Evolutionary conservation across 2,797 vertebrate species (phyloP).

Genomic region (Enteromius argenteus): DNA sequence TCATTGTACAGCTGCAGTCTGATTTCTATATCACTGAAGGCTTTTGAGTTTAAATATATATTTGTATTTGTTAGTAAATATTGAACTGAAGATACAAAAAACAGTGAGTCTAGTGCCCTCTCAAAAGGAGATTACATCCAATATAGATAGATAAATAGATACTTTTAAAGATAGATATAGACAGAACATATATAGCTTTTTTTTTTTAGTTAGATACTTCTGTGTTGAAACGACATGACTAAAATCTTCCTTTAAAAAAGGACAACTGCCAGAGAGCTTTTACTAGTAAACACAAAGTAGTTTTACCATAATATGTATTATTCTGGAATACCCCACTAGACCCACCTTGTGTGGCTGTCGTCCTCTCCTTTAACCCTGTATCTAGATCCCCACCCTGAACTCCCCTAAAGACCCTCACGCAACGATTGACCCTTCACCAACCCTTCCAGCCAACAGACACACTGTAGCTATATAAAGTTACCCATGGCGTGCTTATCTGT

Average conservation of each 20-base stretch:
- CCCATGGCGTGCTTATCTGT: constrained; percentile 59
- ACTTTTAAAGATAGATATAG: no score
- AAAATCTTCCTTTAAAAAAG: neutral
- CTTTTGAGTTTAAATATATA: neutral
- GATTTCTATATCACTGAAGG: neutral
- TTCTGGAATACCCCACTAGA: neutral
- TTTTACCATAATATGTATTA: constrained; percentile 3
- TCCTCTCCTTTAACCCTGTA: neutral
- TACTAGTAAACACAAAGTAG: constrained; percentile 6
- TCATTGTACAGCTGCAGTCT: constrained; percentile 23
- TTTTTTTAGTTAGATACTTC: neutral
- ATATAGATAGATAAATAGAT: neutral
- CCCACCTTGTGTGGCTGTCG: neutral
- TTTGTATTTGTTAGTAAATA: neutral
- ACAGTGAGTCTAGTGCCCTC: neutral
- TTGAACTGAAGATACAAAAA: neutral
- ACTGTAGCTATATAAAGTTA: constrained; percentile 59
- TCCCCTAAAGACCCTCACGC: neutral
- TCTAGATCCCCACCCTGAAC: constrained; percentile 2
- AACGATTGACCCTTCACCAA: neutral
- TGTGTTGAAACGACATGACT: neutral
- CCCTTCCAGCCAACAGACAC: constrained; percentile 37
- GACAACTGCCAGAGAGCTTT: neutral
- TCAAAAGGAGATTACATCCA: neutral
- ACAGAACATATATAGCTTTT: no score